Base-by-base conservation (phyloP, 2,888 invertebrate genomes). In the Omphaloscelis lunosa region DNA sequence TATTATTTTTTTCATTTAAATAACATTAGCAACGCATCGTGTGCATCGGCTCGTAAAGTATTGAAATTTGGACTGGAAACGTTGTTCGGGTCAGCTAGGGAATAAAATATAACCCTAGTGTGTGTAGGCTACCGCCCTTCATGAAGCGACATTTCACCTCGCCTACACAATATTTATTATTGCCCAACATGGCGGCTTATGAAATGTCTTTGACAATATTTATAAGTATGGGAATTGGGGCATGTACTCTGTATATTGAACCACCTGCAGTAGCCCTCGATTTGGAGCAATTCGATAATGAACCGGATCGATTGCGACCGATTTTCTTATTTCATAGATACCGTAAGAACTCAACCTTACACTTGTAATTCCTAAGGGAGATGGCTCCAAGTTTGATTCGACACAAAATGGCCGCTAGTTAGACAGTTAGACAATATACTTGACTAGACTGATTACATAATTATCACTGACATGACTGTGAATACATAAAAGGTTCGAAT, bases 161-260 rank as follows among this genome's bases (percentile, higher is more conserved):
- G 15, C 20, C 11, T 51, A 29, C 41, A 17, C 34, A 0, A 23
- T 51, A 61, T 27, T 34, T 5, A 34, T 51, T 61, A 61, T 41
- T 29, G 17, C 23, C 48, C 15, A 34, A 23, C 29, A 67, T 48
- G 48, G 0, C 15, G 15, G 15, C 48, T 48, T 48, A 48, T 48
- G 17, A 17, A 48, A 17, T 17, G 6, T 17, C 53, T 73, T 80
- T 29, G 23, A 56, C n/a, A 62, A 80, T 34, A 34, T 80, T 80
- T 29, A 74, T 80, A 79, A 67, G 61, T n/a, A 56, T 79, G 81
- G 53, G 79, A 79, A n/a, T 39, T 12, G 4, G 0, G 51, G 23
- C 73, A 80, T 45, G 72, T 80, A 80, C 45, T 53, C 15, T 66
- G 12, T 72, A 65, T 80, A 80, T 80, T 73, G 67, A 17, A 61